These are phyloP conservation scores for Clarias fuscus DNA, from an alignment of 2,797 vertebrate genomes.

Conservation along the genomic window DNA sequence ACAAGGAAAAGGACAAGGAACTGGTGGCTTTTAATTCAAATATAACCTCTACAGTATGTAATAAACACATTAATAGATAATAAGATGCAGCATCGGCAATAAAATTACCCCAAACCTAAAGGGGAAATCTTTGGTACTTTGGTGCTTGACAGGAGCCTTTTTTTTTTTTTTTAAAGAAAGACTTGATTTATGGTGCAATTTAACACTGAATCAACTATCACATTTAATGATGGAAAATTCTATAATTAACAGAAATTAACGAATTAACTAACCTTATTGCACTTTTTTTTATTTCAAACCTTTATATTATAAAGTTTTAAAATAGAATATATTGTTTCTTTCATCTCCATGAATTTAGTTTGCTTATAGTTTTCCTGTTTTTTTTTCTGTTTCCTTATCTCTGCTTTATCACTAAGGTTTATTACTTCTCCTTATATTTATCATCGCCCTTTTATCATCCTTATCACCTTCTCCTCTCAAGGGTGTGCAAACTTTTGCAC, in stretches of 20 bases:
- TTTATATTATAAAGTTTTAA: neutral
- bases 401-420: neutral
- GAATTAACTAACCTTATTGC: neutral
- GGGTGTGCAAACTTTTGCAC: neutral
- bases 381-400: neutral
- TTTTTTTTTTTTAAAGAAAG: neutral
- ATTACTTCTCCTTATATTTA: neutral
- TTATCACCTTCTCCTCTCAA: neutral
- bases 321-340: too few relatives aligned
- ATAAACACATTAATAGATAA: neutral
- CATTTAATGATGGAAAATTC: neutral
- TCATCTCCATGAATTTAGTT: too few relatives aligned
- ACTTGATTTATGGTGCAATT: neutral
- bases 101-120: neutral
- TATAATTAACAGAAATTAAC: too few relatives aligned
- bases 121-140: neutral
- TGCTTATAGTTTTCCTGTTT: neutral
- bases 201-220: neutral
- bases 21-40: neutral
- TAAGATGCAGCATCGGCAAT: neutral
- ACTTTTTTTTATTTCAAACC: neutral
- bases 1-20: neutral
- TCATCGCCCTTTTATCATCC: neutral
- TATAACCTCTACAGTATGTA: neutral
- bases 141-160: neutral